These are phyloP conservation scores for Eciton burchellii DNA, from an alignment of 1,140 invertebrate species.

Conservation along the genomic window DNA sequence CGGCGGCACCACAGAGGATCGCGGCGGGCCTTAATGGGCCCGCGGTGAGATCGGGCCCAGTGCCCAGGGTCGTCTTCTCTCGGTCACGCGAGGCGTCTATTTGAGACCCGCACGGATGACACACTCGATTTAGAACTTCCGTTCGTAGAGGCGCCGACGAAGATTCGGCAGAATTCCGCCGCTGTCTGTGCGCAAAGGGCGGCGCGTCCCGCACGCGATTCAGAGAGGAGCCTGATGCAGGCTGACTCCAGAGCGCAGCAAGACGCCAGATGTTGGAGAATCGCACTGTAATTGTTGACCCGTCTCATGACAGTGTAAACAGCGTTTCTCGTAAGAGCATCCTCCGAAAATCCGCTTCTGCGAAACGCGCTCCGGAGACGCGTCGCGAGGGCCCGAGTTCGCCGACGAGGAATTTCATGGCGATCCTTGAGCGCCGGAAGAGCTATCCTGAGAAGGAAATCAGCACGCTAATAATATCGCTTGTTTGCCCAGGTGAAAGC, in stretches of 20 bases:
- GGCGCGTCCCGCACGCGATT: conserved; percentile 52
- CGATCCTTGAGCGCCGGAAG: neutral
- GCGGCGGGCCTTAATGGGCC: conserved; percentile 9
- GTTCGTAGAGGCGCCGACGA: neutral
- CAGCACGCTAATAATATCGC: neutral
- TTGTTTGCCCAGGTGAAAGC: neutral
- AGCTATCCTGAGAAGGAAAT: neutral
- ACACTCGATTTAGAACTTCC: conserved; percentile 47
- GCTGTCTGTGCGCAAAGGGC: neutral
- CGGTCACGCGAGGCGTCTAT: conserved; percentile 55
- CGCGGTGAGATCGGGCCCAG: neutral
- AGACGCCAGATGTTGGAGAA: conserved; percentile 57
- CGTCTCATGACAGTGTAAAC: conserved; percentile 36
- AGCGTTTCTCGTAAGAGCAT: conserved; percentile 24
- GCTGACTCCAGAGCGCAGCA: conserved; percentile 29
- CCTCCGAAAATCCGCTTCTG: conserved; percentile 37
- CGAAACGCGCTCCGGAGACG: conserved; percentile 1
- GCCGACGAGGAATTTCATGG: conserved; percentile 16
- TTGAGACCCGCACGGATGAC: conserved; percentile 40
- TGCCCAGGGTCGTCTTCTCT: neutral
- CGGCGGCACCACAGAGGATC: neutral
- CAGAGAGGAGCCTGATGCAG: neutral
- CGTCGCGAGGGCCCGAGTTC: neutral
- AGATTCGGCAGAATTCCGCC: conserved; percentile 9
- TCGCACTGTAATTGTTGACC: conserved; percentile 41